Percentiles rank a stretch among this genome's conserved stretches.
Evolutionary conservation across 2,113 vertebrate genomes (phyloP).

Genomic region (Hyperopisus bebe): DNA sequence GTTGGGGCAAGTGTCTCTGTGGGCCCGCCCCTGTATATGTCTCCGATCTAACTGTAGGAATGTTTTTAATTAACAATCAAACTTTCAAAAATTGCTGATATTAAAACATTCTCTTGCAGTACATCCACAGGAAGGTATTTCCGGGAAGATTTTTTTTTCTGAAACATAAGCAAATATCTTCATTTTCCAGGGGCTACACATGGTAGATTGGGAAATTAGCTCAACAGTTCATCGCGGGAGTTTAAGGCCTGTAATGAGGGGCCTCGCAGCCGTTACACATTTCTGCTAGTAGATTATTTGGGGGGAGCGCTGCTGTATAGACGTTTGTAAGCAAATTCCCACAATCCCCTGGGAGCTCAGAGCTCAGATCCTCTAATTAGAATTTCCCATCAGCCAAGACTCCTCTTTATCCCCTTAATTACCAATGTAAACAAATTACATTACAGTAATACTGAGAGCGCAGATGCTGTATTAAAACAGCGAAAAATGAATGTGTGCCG

Average conservation of each 20-base stretch:
- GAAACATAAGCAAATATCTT: background rate
- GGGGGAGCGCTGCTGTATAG: background rate
- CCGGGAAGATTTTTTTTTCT: background rate
- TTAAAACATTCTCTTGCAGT: background rate
- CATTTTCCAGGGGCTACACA: background rate
- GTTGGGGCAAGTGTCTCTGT: background rate
- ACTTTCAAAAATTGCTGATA: background rate
- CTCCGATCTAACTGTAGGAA: background rate
- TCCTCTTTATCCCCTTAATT: slow-evolving; percentile 2
- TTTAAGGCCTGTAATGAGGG: slow-evolving; percentile 1
- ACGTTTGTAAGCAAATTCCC: slow-evolving; percentile 11
- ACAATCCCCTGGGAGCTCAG: slow-evolving; percentile 10
- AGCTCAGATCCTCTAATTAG: slow-evolving; percentile 6
- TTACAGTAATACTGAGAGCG: slow-evolving; percentile 5
- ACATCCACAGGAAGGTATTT: background rate
- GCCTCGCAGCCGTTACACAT: background rate
- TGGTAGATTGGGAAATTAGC: slow-evolving; percentile 9
- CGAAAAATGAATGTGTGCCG: background rate
- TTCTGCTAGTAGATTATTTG: background rate
- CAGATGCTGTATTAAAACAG: slow-evolving; percentile 7
- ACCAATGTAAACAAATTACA: slow-evolving; percentile 19
- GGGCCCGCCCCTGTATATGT: background rate
- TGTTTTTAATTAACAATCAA: background rate
- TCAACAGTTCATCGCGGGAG: background rate
- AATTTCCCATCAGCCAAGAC: slow-evolving; percentile 6